Base-by-base conservation (phyloP, 2,888 invertebrate genomes). In the Parthenolecanium corni region DNA sequence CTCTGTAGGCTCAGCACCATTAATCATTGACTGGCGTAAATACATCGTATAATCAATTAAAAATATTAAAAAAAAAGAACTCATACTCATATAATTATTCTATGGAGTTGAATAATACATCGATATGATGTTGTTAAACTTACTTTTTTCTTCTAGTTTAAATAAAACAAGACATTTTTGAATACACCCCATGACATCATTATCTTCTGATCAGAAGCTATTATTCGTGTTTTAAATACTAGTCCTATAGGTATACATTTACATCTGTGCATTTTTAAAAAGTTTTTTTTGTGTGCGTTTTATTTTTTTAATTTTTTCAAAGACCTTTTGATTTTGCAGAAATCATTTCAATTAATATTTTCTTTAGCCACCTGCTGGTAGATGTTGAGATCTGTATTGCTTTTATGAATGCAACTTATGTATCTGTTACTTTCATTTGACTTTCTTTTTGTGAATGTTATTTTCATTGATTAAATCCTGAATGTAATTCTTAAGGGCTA, bases 131-230 rank as follows among this genome's bases (percentile, higher is more conserved):
- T 31, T 31, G 31, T 31, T 31, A 31, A 6, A 6, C 9, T 6
- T 6, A 31, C 31, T 31, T 31, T 31, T 31, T 31, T 31, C 31
- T 31, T 31, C 31, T 31, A 6, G 31, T 31, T 31, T 31, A 31
- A 31, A 31, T 31, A n/a, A n/a, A n/a, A 31, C 31, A 31, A 31
- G 31, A 31, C 4, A 31, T 31, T 31, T 25, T 25, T 52, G 25
- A 52, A 52, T 52, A 36, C 31, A 36, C 52, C 52, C 52, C 52
- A 52, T 24, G 52, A 52, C 20, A 38, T 38, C 52, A 52, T 52
- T 52, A 52, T 52, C 31, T 23, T 31, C 31, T 36, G 52, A 52
- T 52, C 36, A 52, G 52, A 52, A 52, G 38, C 38, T 52, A 52
- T 52, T 52, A 14, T 52, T 14, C 14, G 38, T 36, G 14, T 38